Conservation (phyloP, 2,888 invertebrate genomes). For the Xanthia togata region DNA sequence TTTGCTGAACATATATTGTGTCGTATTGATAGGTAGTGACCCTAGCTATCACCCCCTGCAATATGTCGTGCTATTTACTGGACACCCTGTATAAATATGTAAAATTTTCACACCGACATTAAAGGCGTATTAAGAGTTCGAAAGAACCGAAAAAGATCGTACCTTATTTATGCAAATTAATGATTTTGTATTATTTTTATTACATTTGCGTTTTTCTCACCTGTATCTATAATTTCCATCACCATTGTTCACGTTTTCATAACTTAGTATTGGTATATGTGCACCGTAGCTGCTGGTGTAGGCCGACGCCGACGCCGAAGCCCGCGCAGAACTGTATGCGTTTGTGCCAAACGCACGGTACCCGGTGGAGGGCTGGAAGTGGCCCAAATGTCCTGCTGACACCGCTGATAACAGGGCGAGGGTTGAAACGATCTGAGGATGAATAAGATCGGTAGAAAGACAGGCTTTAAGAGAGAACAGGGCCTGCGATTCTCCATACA, state of each 20-base stretch:
- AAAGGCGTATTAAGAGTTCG: too few relatives aligned
- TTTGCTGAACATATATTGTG: too few relatives aligned
- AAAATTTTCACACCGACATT: too few relatives aligned
- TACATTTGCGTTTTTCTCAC: constrained; percentile 73
- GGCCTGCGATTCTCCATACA: too few relatives aligned
- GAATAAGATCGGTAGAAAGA: neutral
- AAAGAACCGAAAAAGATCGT: too few relatives aligned
- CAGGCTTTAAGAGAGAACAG: too few relatives aligned
- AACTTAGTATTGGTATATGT: constrained; percentile 90
- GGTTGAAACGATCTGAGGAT: constrained; percentile 70
- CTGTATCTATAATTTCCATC: constrained; percentile 92
- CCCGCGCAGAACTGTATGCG: constrained; percentile 64
- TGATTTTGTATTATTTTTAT: neutral
- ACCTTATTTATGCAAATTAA: too few relatives aligned
- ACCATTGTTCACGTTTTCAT: constrained; percentile 91
- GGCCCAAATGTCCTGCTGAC: constrained; percentile 71
- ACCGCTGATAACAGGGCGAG: constrained; percentile 70
- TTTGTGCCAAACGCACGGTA: constrained; percentile 67
- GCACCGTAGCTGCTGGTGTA: constrained; percentile 64
- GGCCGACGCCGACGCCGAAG: constrained; percentile 69
- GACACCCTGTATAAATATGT: too few relatives aligned
- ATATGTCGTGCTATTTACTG: too few relatives aligned
- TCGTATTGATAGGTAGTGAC: too few relatives aligned
- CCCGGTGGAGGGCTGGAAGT: constrained; percentile 57
- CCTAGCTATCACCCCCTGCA: too few relatives aligned